Evolutionary conservation across 2,797 vertebrate genomes (phyloP), one percentile per base, ranked within the genome.

Genomic region (Chrysocyon brachyurus): DNA sequence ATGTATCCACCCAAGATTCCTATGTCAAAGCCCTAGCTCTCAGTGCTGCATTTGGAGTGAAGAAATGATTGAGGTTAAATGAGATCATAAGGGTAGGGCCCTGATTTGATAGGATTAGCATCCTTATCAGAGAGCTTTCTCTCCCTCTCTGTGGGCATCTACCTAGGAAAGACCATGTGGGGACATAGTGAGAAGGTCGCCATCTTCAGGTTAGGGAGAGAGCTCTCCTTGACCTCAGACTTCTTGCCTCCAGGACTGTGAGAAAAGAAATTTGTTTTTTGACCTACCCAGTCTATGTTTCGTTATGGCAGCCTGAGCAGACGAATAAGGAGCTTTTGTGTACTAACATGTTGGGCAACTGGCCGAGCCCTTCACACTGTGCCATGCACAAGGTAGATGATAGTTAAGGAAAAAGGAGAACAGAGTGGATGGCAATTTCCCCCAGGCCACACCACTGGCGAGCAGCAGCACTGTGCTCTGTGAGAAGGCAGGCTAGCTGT

Each of bases 1-100:
- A n/a, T 0, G 3, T 52, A 26, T 56, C n/a, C 0, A 1, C 19
- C n/a, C 36, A 17, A 77, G 46, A 77, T 56, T 46, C 6, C 0
- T 14, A 19, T 5, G n/a, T 16, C 46, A 52, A 70, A 68, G 89
- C 52, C 59, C 49, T n/a, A 19, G 36, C 26, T 21, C 46, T 31
- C 3, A 26, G 14, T 4, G 72, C 49, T 66, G 6, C 26, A n/a
- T n/a, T 70, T 46, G 36, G n/a, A 46, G n/a, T n/a, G 56, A 78
- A 31, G 49, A 66, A 54, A 12, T 54, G 36, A 66, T 33, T 26
- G 68, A 68, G 46, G 19, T 72, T 57, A 40, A 72, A 54, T 49
- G 68, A 75, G 12, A n/a, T 33, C 66, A 36, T 83, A 33, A 22
- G 36, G 31, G 33, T 56, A 49, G 61, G 61, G 16, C 10, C 46